These are phyloP conservation scores for Tachyglossus aculeatus DNA, from an alignment of 2,797 vertebrate genomes.

Conservation along the genomic window DNA sequence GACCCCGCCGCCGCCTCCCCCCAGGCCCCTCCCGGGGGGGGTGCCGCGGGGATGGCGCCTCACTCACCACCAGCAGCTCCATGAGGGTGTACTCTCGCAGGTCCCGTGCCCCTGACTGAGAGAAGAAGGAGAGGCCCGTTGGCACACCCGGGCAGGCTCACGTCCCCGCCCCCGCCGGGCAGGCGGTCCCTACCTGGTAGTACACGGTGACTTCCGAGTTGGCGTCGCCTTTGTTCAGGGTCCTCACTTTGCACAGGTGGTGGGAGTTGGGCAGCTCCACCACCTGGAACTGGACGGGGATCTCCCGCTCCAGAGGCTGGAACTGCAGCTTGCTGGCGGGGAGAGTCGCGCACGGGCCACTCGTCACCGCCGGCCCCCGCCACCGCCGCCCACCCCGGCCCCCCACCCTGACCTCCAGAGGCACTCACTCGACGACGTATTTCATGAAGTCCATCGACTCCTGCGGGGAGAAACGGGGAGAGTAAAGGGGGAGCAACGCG, in stretches of 20 bases:
- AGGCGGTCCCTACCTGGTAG: slow-evolving; percentile 79
- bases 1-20: too few species aligned
- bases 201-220: slow-evolving; percentile 90
- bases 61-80: slow-evolving; percentile 94
- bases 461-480: slow-evolving; percentile 60
- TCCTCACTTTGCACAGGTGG: slow-evolving; percentile 86
- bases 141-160: neutral
- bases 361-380: too few species aligned
- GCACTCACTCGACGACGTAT: slow-evolving; percentile 89
- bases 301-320: slow-evolving; percentile 78
- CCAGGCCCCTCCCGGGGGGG: too few species aligned
- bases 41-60: too few species aligned
- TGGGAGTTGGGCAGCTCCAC: slow-evolving; percentile 80
- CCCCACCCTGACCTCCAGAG: neutral
- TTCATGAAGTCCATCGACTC: slow-evolving; percentile 90
- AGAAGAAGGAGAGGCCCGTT: slow-evolving; percentile 28
- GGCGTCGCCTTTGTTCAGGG: slow-evolving; percentile 84
- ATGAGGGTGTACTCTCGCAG: slow-evolving; percentile 89
- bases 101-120: slow-evolving; percentile 87
- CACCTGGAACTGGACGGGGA: slow-evolving; percentile 87
- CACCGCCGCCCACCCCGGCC: neutral
- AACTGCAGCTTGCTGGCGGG: slow-evolving; percentile 75
- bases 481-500: neutral
- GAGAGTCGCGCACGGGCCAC: neutral
- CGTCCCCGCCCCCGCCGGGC: neutral